Base-by-base conservation (phyloP, 2,888 invertebrate species). In the Hymenopus coronatus region DNA sequence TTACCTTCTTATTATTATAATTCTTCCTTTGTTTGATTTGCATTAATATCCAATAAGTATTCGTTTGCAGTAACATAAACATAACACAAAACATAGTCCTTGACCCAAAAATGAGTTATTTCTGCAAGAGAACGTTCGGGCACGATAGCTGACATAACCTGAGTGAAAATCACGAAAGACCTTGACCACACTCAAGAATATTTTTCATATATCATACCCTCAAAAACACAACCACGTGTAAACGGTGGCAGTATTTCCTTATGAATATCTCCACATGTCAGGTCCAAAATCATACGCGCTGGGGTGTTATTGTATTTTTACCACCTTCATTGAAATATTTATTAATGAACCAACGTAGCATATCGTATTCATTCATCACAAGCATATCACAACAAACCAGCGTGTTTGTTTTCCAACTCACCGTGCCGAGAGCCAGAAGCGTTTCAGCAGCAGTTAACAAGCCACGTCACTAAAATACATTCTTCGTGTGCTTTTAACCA, bases 351-450 rank as follows among this genome's bases (percentile, higher is more conserved):
- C 54, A 6, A 70, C 54, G 54, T 70, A 20, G 54, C 54, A 70
- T 70, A 70, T 70, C 54, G 54, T 70, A 70, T 27, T 54, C 85
- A 46, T 54, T 85, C 85, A 85, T 85, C 25, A 2, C 46, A 54
- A 85, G 28, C 85, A 85, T 27, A 87, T n/a, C 87, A 87, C 82
- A 87, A 87, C 87, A 87, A 87, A 87, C 87, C 87, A 87, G 87
- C 87, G 54, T 87, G 87, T 82, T 87, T 28, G 33, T 82, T 87
- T 87, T 40, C 82, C 15, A 70, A 87, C 87, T 87, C 28, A 87
- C 87, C 82, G 14, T 87, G 82, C 33, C 20, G 28, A 87, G 27
- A 82, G 81, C 82, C 54, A 70, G 54, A 70, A 70, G 54, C 6
- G 54, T 33, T 14, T 30, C 82, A 40, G 27, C 9, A 30, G 14